Conservation (phyloP, 1,140 invertebrate species). For the Zaprionus davidi region DNA sequence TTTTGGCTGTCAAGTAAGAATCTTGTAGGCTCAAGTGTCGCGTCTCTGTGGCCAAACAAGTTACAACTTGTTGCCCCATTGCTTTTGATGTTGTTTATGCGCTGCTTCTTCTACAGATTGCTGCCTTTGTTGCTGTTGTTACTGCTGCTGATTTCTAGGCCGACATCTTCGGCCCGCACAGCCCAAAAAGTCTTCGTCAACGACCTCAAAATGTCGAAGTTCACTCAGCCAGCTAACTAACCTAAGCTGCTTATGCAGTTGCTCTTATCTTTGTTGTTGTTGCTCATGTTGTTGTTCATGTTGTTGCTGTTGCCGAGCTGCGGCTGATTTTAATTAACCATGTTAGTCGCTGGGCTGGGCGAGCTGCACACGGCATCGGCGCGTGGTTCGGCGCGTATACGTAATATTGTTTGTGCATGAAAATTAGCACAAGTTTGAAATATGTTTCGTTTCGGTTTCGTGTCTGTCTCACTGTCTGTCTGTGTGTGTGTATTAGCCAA, state of each 20-base stretch:
- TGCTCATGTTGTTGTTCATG: conserved; percentile 19
- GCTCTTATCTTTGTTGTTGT: neutral
- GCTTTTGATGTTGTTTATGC: conserved; percentile 46
- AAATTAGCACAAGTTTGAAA: conserved; percentile 69
- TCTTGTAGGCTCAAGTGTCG: conserved; percentile 74
- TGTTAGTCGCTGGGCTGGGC: conserved; percentile 33
- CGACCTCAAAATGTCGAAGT: conserved; percentile 78
- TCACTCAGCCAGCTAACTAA: conserved; percentile 40
- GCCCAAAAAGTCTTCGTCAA: conserved; percentile 23
- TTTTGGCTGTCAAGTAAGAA: conserved; percentile 44
- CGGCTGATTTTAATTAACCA: conserved; percentile 64
- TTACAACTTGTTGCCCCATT: conserved; percentile 46
- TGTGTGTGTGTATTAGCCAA: conserved; percentile 9
- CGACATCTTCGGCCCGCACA: conserved; percentile 42
- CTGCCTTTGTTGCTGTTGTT: neutral
- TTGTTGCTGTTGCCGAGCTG: conserved; percentile 19
- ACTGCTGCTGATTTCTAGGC: conserved; percentile 61
- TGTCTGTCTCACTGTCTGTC: neutral
- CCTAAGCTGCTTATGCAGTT: conserved; percentile 15
- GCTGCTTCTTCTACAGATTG: neutral
- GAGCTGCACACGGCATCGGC: conserved; percentile 38
- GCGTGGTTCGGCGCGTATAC: conserved; percentile 71
- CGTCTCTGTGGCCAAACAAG: conserved; percentile 54
- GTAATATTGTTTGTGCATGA: conserved; percentile 70
- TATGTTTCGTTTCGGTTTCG: conserved; percentile 41